Evolutionary conservation across 2,797 vertebrate species (phyloP).

Genomic region (Otolemur crassicaudatus): DNA sequence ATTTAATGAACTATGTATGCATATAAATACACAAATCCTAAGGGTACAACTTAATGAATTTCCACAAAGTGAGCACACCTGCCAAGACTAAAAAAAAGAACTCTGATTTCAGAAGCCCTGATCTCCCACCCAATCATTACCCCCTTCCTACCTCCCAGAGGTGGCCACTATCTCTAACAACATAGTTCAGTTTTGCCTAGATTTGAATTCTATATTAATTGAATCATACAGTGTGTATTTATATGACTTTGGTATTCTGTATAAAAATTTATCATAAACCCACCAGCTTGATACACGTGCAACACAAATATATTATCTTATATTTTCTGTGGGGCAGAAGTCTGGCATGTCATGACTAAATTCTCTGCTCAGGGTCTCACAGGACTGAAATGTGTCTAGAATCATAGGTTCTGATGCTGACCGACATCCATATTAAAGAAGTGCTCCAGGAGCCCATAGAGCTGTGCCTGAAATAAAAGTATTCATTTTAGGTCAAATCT

Average conservation of each 20-base stretch:
- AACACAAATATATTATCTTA: not conserved
- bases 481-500: not conserved
- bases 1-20: not conserved
- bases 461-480: not conserved
- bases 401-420: not conserved
- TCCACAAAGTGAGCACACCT: not conserved
- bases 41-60: not conserved
- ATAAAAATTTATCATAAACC: not conserved
- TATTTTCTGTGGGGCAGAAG: not conserved
- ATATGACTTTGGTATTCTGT: not conserved
- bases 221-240: not conserved
- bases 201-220: not conserved
- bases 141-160: not conserved
- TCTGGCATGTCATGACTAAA: accelerated
- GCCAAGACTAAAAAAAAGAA: not conserved
- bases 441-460: not conserved
- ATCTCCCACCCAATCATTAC: not conserved
- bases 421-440: not conserved
- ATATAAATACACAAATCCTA: not conserved
- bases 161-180: not conserved
- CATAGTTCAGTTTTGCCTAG: not conserved
- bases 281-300: not conserved
- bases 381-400: not conserved
- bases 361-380: not conserved
- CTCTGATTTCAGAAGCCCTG: not conserved